A percentile compares a stretch with the other conserved stretches of the same genome.
Conservation (phyloP, 2,888 invertebrate genomes). For the Mayetiola destructor region DNA sequence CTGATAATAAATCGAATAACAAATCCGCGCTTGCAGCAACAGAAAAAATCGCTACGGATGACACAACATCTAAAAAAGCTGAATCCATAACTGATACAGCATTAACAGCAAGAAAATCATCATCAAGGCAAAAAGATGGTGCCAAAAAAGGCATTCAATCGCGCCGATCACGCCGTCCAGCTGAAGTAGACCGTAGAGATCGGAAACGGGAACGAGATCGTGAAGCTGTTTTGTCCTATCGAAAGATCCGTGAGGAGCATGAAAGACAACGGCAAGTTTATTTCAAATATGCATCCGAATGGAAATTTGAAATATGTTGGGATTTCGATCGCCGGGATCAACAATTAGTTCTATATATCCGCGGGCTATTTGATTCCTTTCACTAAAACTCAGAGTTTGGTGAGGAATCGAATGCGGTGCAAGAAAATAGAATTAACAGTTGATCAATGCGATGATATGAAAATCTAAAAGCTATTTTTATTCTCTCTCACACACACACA, state of each 20-base stretch:
- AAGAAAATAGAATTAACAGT: too few species aligned
- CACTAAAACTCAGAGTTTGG: too few species aligned
- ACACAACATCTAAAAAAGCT: neutral
- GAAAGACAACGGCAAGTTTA: conserved; percentile 67
- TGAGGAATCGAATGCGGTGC: too few species aligned
- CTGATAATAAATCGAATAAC: neutral
- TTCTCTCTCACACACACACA: too few species aligned
- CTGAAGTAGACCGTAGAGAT: conserved; percentile 26
- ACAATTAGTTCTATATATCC: too few species aligned
- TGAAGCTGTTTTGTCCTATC: conserved; percentile 54
- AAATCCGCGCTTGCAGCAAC: neutral
- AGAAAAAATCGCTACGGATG: neutral
- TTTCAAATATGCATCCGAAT: too few species aligned
- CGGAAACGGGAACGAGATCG: conserved; percentile 41
- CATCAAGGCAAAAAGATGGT: neutral
- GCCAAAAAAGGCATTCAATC: conserved; percentile 37
- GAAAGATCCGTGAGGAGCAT: conserved; percentile 64
- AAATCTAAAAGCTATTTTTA: too few species aligned
- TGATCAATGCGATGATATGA: too few species aligned
- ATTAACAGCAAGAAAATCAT: neutral
- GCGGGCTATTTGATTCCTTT: too few species aligned
- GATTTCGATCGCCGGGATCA: too few species aligned
- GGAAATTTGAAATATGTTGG: too few species aligned
- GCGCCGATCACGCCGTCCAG: conserved; percentile 21
- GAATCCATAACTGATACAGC: neutral